phyloP scores from a whole-genome alignment of 2,888 invertebrate species.

The Scrobipalpa atriplicella region DNA sequence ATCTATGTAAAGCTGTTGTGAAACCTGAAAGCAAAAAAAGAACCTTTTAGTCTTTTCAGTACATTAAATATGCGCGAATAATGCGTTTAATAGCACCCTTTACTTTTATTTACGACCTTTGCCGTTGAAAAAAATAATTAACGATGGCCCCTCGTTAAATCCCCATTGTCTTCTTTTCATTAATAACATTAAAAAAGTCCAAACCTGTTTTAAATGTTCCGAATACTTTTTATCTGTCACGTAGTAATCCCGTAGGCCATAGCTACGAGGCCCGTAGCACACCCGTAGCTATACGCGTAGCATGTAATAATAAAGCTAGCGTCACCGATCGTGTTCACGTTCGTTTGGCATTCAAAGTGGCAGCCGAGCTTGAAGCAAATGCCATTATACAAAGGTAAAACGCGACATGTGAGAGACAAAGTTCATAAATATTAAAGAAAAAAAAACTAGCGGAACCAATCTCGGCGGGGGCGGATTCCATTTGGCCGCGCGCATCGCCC shows the following conservation, averaged over 20 bases:
- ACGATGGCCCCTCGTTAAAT: slow-evolving; percentile 65
- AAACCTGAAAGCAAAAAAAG: slow-evolving; percentile 66
- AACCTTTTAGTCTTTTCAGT: slow-evolving; percentile 77
- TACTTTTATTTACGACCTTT: slow-evolving; percentile 76
- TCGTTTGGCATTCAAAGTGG: slow-evolving; percentile 65
- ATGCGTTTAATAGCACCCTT: slow-evolving; percentile 82
- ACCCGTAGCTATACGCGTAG: slow-evolving; percentile 7
- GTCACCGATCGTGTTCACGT: slow-evolving; percentile 54
- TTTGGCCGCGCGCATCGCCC: slow-evolving; percentile 58
- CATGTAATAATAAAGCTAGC: slow-evolving; percentile 50
- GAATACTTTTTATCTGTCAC: slow-evolving; percentile 29
- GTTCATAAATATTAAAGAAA: slow-evolving; percentile 78
- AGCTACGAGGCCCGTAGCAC: slow-evolving; percentile 1
- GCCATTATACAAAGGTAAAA: slow-evolving; percentile 69
- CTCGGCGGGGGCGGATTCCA: slow-evolving; percentile 70
- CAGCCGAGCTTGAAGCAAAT: slow-evolving; percentile 65
- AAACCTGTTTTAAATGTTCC: slow-evolving; percentile 9
- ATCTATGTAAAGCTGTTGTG: slow-evolving; percentile 74
- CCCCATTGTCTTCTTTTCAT: slow-evolving; percentile 67
- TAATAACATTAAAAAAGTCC: slow-evolving; percentile 49
- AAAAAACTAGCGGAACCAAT: slow-evolving; percentile 73
- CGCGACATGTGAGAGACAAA: slow-evolving; percentile 63
- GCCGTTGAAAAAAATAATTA: slow-evolving; percentile 74
- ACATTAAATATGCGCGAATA: slow-evolving; percentile 80
- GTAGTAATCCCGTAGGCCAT: slow-evolving; percentile 6